Conservation (phyloP, 1,140 invertebrate genomes). For the Diorhabda elongata region DNA sequence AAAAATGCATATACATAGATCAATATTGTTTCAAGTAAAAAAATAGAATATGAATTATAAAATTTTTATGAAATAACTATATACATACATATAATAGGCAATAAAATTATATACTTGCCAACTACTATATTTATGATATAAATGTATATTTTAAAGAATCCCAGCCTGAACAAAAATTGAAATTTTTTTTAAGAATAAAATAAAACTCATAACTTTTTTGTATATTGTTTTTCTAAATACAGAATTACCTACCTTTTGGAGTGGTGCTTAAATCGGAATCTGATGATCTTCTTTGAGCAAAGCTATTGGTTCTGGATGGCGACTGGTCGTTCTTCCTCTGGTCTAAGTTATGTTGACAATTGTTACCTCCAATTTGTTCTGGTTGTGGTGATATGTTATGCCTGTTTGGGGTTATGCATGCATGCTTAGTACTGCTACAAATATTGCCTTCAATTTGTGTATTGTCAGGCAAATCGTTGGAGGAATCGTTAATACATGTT, state of each 20-base stretch:
- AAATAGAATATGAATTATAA: no score
- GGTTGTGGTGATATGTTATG: slow-evolving; percentile 35
- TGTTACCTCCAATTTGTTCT: slow-evolving; percentile 25
- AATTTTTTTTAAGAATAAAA: no score
- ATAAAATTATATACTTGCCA: no score
- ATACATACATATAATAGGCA: no score
- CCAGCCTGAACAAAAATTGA: no score
- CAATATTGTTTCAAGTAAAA: no score
- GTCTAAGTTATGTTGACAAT: slow-evolving; percentile 26
- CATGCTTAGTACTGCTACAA: slow-evolving; percentile 43
- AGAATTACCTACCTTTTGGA: slow-evolving; percentile 70
- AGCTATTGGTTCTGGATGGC: slow-evolving; percentile 53
- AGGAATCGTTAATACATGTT: slow-evolving; percentile 30
- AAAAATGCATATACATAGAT: no score
- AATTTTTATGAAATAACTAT: no score
- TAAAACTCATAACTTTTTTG: no score
- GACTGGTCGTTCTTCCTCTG: slow-evolving; percentile 40
- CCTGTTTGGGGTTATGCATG: slow-evolving; percentile 44
- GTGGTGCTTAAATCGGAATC: slow-evolving; percentile 91
- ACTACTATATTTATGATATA: no score
- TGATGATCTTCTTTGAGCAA: slow-evolving; percentile 71
- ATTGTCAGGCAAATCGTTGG: slow-evolving; percentile 33
- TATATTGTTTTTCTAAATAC: no score
- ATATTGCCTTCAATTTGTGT: slow-evolving; percentile 42
- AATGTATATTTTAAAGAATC: no score